Evolutionary conservation across 2,888 invertebrate genomes (phyloP), one percentile per base, ranked within the genome.

Genomic region (Noctua janthe): DNA sequence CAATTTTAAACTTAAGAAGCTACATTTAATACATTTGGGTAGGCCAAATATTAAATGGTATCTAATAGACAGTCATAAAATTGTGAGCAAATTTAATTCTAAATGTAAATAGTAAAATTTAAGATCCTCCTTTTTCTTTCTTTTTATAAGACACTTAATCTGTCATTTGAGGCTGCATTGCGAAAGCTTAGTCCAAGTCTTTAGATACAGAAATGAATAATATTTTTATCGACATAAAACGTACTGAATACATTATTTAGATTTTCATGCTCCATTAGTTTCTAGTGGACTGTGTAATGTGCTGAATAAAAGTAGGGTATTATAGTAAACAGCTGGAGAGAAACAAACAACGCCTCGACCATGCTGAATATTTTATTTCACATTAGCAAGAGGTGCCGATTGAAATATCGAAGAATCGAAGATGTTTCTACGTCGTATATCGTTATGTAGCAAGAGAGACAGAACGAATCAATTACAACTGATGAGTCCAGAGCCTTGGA

Each of bases 401-500:
- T 35, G 51, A 47, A 74, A 67, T 74, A 74, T 29, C 23, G 29
- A 79, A 54, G 67, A 80, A 76, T 15, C 13, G 35, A 82, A 72
- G 23, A 66, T 39, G 39, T 82, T 74, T 62, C 39, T 35, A 49
- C 67, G 23, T 10, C 62, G n/a, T 62, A 56, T 20, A 47, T 6
- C 20, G n/a, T 7, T 39, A 20, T n/a, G 17, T 51, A 59, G 35
- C 71, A 64, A 23, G 76, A 64, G 69, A 74, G 62, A 66, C 47
- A 29, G 49, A 71, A 67, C 66, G 51, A 80, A 84, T 87, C 78
- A 82, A 76, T 87, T 77, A 78, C 67, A 59, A 47, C 6, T 35
- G 71, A 83, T 83, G 78, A 80, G 87, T 71, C 54, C 71, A 49
- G 64, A 80, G 75, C 89, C 89, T 89, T 87, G 90, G 76, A 84